Evolutionary conservation across 2,797 vertebrate species (phyloP), one percentile per base, ranked within the genome.

Genomic region (Pempheris klunzingeri): DNA sequence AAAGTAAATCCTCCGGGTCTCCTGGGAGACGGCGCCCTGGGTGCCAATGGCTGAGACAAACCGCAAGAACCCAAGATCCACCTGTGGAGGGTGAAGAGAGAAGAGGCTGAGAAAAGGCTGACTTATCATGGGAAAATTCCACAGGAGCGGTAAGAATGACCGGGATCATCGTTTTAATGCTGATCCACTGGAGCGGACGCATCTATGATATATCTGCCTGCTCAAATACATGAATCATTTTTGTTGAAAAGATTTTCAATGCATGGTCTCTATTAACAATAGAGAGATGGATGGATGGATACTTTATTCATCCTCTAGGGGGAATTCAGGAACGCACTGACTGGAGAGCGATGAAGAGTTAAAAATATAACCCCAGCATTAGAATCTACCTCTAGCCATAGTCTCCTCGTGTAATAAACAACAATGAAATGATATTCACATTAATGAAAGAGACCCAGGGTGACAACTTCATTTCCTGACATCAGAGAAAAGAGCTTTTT

Each of bases 1-100:
- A 1, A 93, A 99, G 85, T 99, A 99, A 82, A 94, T 94, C 92
- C 91, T 97, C 65, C 88, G 94, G 53, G 98, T 99, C 94, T 99
- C 98, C 90, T 97, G 97, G 83, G 98, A 99, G 86, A 99, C 95
- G 77, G 98, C 98, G 66, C 98, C 98, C 86, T 99, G 98, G 2
- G 95, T 98, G 53, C 97, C 98, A 2, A 99, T 95, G 74, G 97
- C 97, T 5, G 98, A 97, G 86, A 99, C 92, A 2, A 98, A 97
- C 34, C 97, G 95, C 60, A 99, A 92, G 85, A 98, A 96, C 12
- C 98, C 97, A 0, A 99, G 93, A 80, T 99, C 98, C 77, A 99
- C 98, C 98, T 99, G 90, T 7, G 36, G 53, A 81, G 28, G 57
- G 26, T 3, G 58, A 61, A 82, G n/a, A 79, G 36, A 71, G 55